phyloP scores from a whole-genome alignment of 1,140 invertebrate genomes.

The Caenorhabditis elegans region WBcel235 BX284603.4:2178501-2179000 shows the following conservation, averaged over 20 bases:
- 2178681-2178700: not conserved
- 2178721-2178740: constrained; percentile 76
- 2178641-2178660: constrained; percentile 23
- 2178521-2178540: not conserved
- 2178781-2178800: constrained; percentile 86
- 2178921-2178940: constrained; percentile 88
- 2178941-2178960: constrained; percentile 87
- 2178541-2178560: constrained; percentile 13
- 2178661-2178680: not conserved
- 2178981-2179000: constrained; percentile 91
- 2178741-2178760: constrained; percentile 80
- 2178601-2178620: constrained; percentile 44
- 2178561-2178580: constrained; percentile 24
- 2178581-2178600: constrained; percentile 27
- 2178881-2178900: constrained; percentile 88
- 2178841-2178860: constrained; percentile 68
- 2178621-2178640: constrained; percentile 40
- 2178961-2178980: constrained; percentile 85
- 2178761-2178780: constrained; percentile 85
- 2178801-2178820: constrained; percentile 79
- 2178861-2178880: constrained; percentile 73
- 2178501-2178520: constrained; percentile 5
- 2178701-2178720: constrained; percentile 27
- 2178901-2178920: constrained; percentile 94
- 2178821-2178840: constrained; percentile 76